Evolutionary conservation across 2,113 vertebrate species (phyloP).

Genomic region (Lagopus leucura): DNA sequence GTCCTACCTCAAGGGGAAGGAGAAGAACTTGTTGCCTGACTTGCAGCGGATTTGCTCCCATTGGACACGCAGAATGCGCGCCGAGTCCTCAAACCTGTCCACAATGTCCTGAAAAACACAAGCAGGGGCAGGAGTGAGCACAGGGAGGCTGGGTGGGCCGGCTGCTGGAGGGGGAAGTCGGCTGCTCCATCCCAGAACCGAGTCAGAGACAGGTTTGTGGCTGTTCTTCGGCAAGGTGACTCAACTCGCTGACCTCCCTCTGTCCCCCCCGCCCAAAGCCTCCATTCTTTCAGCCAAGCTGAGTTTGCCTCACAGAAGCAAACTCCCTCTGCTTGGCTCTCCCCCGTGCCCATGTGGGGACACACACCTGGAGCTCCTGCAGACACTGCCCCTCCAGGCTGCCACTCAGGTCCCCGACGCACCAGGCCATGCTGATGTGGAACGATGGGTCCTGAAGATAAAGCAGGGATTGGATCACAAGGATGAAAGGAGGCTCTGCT

Average conservation of each 20-base stretch:
- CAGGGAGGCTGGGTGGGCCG: not conserved
- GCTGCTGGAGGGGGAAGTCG: rapidly evolving
- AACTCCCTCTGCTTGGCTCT: not conserved
- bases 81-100: conserved; percentile 85
- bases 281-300: not conserved
- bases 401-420: conserved; percentile 82
- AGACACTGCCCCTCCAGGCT: conserved; percentile 78
- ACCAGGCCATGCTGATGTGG: conserved; percentile 96
- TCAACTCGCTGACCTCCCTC: not conserved
- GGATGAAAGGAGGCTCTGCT: not conserved
- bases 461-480: not conserved
- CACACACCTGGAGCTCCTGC: conserved; percentile 86
- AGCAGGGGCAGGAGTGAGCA: not conserved
- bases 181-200: not conserved
- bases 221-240: not conserved
- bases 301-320: not conserved
- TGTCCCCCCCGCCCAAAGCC: not conserved
- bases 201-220: not conserved
- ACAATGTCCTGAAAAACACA: conserved; percentile 78
- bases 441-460: conserved; percentile 88
- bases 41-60: conserved; percentile 87
- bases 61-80: conserved; percentile 75
- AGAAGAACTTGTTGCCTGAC: conserved; percentile 91
- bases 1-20: conserved; percentile 81
- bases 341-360: not conserved